Evolutionary conservation across 2,888 invertebrate species (phyloP), one percentile per base, ranked within the genome.

Genomic region (Unio delphinus): DNA sequence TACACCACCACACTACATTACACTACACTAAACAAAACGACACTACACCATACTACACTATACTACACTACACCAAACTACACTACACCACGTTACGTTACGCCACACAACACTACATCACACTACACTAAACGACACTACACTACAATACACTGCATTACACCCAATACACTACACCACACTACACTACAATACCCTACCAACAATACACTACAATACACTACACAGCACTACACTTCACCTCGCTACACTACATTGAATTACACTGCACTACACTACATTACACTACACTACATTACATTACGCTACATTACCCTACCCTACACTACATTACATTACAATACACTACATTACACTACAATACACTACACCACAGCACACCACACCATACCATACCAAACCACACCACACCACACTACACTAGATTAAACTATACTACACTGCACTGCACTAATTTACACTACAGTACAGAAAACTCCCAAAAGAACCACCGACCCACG

Each of bases 131-230:
- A 15, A 65, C 57, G 7, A 65, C 56, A 66, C 63, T 62, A 26
- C 66, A 62, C 63, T 45, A 58, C 62, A 70, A 54, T 62, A 54
- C 65, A 70, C 56, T 62, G 3, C 70, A 66, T 62, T 45, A 56
- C 65, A 66, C 57, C 56, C 56, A 66, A 57, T 65, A 65, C 62
- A 65, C 60, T 60, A 65, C 61, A 69, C 2, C 59, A 58, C 60
- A 69, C 60, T 55, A 65, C 26, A 69, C 63, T 65, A 59, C 60
- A 66, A 45, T 66, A 70, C 62, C 66, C 57, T 62, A 62, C 62
- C 55, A 57, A 3, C 66, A 61, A 7, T 61, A 62, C 61, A 65
- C 61, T 34, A 34, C 66, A 70, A 3, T 65, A 54, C 66, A 28
- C 61, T 61, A n/a, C 57, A 61, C 28, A 55, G 55, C 67, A 65